Conservation (phyloP, 2,113 vertebrate species). For the Anhinga rufa region DNA sequence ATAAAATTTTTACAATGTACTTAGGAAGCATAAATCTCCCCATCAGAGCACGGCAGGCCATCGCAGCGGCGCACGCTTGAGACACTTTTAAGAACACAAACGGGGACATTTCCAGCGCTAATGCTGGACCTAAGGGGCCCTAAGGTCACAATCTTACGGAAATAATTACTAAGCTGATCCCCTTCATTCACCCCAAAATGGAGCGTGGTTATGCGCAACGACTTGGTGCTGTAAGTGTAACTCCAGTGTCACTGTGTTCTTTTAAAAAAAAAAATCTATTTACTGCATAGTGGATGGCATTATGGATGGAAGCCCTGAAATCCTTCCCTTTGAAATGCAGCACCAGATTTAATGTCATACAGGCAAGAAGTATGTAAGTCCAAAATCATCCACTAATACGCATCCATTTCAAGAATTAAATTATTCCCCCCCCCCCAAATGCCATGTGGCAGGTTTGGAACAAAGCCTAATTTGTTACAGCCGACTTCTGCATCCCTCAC, state of each 20-base stretch:
- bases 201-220: not conserved
- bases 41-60: not conserved
- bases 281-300: fast-evolving
- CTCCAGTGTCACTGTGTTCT: fast-evolving
- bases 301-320: not conserved
- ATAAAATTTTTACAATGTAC: slow-evolving; percentile 47
- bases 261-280: not conserved
- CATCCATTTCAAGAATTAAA: not conserved
- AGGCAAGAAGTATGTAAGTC: not conserved
- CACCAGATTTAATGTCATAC: not conserved
- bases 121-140: not conserved
- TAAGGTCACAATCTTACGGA: not conserved
- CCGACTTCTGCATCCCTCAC: not conserved
- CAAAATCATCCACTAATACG: not conserved
- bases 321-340: not conserved
- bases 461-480: fast-evolving
- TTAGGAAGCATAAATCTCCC: slow-evolving; percentile 38
- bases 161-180: not conserved
- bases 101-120: not conserved
- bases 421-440: too few species aligned
- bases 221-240: fast-evolving
- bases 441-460: not conserved
- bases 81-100: not conserved
- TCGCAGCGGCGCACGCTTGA: not conserved
- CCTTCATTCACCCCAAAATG: not conserved